phyloP scores from a whole-genome alignment of 2,797 vertebrate species.

The Ispidina lecontei region DNA sequence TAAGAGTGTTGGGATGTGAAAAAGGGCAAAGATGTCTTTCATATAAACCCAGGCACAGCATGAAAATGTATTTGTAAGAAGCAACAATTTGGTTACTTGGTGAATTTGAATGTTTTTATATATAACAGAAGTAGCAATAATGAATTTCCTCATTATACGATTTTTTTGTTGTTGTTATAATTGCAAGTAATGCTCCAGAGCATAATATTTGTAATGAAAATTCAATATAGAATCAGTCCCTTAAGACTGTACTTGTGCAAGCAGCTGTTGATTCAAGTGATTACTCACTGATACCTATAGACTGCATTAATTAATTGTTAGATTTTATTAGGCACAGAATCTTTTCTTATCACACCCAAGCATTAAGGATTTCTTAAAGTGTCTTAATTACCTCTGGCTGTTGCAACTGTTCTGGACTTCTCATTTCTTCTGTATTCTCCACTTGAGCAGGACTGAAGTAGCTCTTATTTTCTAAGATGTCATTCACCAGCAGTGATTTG shows the following conservation, averaged over 20 bases:
- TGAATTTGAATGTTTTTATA: neutral
- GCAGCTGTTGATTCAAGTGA: neutral
- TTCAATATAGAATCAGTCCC: neutral
- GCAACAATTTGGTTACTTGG: neutral
- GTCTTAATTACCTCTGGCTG: constrained; percentile 67
- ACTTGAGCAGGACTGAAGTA: constrained; percentile 20
- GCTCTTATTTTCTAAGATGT: constrained; percentile 71
- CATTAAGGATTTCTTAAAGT: neutral
- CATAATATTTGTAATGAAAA: neutral
- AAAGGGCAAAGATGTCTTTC: neutral
- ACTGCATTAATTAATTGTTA: neutral
- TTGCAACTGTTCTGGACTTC: neutral
- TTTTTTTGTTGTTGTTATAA: neutral
- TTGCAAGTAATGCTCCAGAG: neutral
- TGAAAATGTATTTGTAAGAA: neutral
- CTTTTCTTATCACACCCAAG: neutral
- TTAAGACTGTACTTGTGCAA: neutral
- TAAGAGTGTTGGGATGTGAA: neutral
- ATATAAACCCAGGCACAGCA: neutral
- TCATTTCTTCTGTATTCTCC: constrained; percentile 27
- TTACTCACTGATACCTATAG: neutral
- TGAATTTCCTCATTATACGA: neutral
- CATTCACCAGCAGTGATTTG: constrained; percentile 66
- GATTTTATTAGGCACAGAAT: neutral
- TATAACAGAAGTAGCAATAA: neutral